Conservation (phyloP, 1,140 invertebrate genomes). For the Bradynema listronoti region DNA sequence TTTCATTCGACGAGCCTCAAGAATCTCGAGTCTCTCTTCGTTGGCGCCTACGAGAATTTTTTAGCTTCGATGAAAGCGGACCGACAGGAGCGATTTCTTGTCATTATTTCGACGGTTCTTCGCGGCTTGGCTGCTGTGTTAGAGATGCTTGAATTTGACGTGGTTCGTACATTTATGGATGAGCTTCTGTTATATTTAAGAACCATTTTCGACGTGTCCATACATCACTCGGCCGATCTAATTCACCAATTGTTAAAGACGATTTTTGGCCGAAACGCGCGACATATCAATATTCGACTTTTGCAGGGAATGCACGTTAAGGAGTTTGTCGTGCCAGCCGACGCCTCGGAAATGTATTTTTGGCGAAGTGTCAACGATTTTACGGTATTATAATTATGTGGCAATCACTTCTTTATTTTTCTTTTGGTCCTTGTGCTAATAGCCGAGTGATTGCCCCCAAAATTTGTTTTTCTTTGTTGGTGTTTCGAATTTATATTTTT, state of each 20-base stretch:
- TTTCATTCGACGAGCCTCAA: constrained; percentile 8
- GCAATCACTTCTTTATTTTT: no score
- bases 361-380: constrained; percentile 16
- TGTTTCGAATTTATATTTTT: no score
- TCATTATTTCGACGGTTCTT: constrained; percentile 18
- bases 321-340: neutral
- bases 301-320: constrained; percentile 3
- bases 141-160: constrained; percentile 19
- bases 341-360: constrained; percentile 8
- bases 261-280: constrained; percentile 17
- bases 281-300: constrained; percentile 3
- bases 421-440: no score
- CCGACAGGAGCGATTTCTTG: constrained; percentile 22
- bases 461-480: no score
- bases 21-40: constrained; percentile 9
- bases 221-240: constrained; percentile 13
- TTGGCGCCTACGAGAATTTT: constrained; percentile 26
- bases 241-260: constrained; percentile 24
- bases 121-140: constrained; percentile 17
- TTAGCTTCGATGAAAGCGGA: constrained; percentile 25
- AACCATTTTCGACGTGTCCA: constrained; percentile 21
- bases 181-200: constrained; percentile 25
- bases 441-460: no score
- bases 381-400: no score
- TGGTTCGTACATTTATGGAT: constrained; percentile 22